Base-by-base conservation (phyloP, 2,113 vertebrate genomes). In the Aythya baeri region DNA sequence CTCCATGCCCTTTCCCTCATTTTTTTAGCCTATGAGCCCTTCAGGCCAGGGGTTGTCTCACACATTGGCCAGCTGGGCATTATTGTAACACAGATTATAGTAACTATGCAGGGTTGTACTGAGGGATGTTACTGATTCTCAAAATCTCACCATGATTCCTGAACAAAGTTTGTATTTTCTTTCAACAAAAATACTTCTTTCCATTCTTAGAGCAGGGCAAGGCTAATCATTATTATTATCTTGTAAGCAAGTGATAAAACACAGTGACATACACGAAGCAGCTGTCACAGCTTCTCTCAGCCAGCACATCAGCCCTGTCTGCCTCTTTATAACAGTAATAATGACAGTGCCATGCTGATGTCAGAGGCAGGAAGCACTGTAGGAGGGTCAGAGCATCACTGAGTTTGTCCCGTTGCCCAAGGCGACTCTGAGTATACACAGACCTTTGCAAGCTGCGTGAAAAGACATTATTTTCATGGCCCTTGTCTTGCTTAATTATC, bases 191-290 rank as follows among this genome's bases (percentile, higher is more conserved):
- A 88, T 73, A 65, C 54, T 54, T 58, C 70, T 91, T 95, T 94
- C 88, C 80, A 76, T 86, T 91, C 86, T 20, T 88, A 94, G 77
- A 91, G 49, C 77, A 86, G 93, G 58, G 66, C 88, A 84, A 88
- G 54, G 84, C 89, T 95, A 95, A 97, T 96, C 91, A 92, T 89
- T 93, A 83, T 95, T 75, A 94, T 97, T 95, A 92, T 88, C 70
- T 72, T 82, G 83, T 90, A 93, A 86, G 50, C 49, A 86, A 90
- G 91, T 75, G 85, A 94, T 95, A 94, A 96, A 96, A 96, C 86
- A 27, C 88, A 93, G 86, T 89, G 94, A 93, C 94, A 96, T 58
- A 75, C 27, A 73, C 2, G 1, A 89, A 86, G 62, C 96, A 96
- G 94, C 95, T 97, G 96, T 89, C 94, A 89, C 88, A 92, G 91